Evolutionary conservation across 2,888 invertebrate species (phyloP).

Genomic region (Epinotia brunnichana): DNA sequence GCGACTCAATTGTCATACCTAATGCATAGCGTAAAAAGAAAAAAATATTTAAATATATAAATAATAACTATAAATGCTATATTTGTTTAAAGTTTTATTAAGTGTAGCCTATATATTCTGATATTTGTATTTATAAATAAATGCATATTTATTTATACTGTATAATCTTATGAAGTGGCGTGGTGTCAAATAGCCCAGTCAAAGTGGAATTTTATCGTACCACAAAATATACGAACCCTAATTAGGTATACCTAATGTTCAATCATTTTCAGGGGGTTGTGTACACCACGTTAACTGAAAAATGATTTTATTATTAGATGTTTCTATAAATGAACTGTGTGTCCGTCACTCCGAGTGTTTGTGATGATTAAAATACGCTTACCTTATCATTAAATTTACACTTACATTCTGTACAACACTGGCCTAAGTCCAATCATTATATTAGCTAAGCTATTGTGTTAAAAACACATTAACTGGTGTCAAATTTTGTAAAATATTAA

Average conservation of each 20-base stretch:
- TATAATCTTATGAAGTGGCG: conserved; percentile 43
- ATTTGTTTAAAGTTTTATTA: conserved; percentile 61
- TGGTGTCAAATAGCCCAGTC: background rate
- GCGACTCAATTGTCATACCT: conserved; percentile 20
- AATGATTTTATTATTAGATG: conserved; percentile 24
- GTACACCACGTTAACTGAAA: background rate
- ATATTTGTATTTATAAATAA: conserved; percentile 60
- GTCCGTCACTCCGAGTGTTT: conserved; percentile 50
- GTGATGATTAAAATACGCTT: conserved; percentile 56
- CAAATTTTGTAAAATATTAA: conserved; percentile 56
- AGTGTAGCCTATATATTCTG: conserved; percentile 62
- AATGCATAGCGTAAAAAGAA: conserved; percentile 34
- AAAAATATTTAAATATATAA: conserved; percentile 19
- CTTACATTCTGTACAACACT: conserved; percentile 45
- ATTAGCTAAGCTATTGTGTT: conserved; percentile 65
- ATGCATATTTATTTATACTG: conserved; percentile 57
- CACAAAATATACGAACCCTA: no score
- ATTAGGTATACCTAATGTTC: no score
- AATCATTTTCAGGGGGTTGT: background rate
- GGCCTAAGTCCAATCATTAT: conserved; percentile 59
- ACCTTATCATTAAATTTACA: conserved; percentile 44
- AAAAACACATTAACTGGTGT: conserved; percentile 58
- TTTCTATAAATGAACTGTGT: conserved; percentile 12
- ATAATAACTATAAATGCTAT: conserved; percentile 52
- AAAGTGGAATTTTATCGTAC: background rate